These are phyloP conservation scores for Hippocampus barbouri DNA, from an alignment of 2,113 vertebrate species.

Conservation along the genomic window DNA sequence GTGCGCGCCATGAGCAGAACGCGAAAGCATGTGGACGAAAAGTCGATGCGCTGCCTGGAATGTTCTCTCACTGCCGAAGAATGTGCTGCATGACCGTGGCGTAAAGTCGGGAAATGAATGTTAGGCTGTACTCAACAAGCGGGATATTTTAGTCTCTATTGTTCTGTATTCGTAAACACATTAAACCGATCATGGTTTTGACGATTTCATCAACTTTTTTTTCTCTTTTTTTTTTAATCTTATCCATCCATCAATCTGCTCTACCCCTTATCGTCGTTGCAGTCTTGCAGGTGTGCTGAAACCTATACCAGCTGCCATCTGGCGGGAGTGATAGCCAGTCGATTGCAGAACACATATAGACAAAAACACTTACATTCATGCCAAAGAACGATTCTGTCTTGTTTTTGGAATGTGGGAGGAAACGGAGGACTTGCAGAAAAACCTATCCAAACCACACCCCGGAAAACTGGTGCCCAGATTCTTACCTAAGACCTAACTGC, in stretches of 20 bases:
- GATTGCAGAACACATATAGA: neutral
- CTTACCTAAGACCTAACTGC: neutral
- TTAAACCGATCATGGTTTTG: neutral
- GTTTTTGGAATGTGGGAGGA: neutral
- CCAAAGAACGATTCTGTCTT: neutral
- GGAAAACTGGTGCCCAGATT: neutral
- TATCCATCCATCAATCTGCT: neutral
- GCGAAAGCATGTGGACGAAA: slow-evolving; percentile 48
- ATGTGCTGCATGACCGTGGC: slow-evolving; percentile 11
- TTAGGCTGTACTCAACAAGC: neutral
- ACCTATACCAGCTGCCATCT: no score
- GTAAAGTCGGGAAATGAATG: neutral
- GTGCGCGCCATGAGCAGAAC: slow-evolving; percentile 56
- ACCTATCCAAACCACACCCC: neutral
- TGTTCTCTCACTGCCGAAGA: slow-evolving; percentile 36
- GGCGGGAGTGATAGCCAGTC: neutral
- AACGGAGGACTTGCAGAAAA: neutral
- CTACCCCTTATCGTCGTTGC: neutral
- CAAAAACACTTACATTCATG: neutral
- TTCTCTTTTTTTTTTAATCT: neutral
- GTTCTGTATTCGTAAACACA: neutral
- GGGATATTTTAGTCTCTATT: neutral
- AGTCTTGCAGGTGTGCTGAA: neutral
- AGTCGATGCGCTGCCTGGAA: slow-evolving; percentile 41
- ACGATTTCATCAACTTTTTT: neutral